phyloP scores from a whole-genome alignment of 2,113 vertebrate genomes.

The Craseonycteris thonglongyai region DNA sequence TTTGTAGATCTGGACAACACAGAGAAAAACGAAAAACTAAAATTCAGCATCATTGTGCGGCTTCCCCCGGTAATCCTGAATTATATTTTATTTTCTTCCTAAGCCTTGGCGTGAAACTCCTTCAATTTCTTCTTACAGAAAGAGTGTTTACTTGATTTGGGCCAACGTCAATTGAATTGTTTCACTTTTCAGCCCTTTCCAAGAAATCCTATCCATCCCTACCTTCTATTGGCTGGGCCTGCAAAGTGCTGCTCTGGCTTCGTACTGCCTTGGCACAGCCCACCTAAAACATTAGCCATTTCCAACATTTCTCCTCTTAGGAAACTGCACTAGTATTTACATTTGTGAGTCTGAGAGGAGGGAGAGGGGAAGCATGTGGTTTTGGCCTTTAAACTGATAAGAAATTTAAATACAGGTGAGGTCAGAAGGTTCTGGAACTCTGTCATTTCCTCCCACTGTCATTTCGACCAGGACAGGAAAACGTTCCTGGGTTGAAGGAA shows the following conservation, averaged over 20 bases:
- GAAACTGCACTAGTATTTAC: constrained; percentile 22
- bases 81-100: not conserved
- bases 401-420: constrained; percentile 48
- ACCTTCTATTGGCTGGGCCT: not conserved
- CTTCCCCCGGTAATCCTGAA: constrained; percentile 87
- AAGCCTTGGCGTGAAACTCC: not conserved
- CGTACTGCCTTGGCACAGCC: not conserved
- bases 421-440: constrained; percentile 49
- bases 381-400: constrained; percentile 36
- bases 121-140: not conserved
- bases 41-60: constrained; percentile 90
- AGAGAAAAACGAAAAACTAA: constrained; percentile 87
- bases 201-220: not conserved
- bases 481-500: not conserved
- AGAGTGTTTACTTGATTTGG: not conserved
- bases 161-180: not conserved
- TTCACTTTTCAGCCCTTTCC: constrained; percentile 6
- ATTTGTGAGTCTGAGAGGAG: not conserved
- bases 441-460: constrained; percentile 19
- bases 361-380: constrained; percentile 22
- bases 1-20: constrained; percentile 90
- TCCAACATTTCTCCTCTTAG: constrained; percentile 23
- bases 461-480: not conserved
- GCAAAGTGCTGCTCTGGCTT: not conserved
- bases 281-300: not conserved